Evolutionary conservation across 2,113 vertebrate genomes (phyloP).

Genomic region (Perca flavescens): DNA sequence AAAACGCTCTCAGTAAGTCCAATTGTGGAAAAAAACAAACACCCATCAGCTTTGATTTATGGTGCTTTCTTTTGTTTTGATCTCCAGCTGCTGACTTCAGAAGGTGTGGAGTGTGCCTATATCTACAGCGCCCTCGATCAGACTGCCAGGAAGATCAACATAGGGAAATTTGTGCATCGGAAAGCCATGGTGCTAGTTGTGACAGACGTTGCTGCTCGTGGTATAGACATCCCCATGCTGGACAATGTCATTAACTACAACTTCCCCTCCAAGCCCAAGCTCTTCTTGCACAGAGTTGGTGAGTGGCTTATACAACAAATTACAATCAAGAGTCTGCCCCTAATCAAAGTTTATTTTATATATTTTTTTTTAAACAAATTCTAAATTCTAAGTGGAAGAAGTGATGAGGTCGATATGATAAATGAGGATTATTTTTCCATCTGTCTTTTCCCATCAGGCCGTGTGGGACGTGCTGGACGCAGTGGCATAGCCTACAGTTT

Average conservation of each 20-base stretch:
- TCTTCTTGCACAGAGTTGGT: conserved; percentile 98
- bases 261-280: conserved; percentile 95
- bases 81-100: conserved; percentile 86
- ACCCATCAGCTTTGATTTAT: background rate
- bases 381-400: background rate
- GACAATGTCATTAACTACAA: conserved; percentile 98
- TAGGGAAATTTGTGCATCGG: conserved; percentile 91
- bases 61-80: background rate
- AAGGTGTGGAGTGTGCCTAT: conserved; percentile 91
- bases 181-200: conserved; percentile 94
- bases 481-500: conserved; percentile 91
- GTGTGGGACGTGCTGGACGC: conserved; percentile 93
- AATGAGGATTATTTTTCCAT: background rate
- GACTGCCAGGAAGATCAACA: conserved; percentile 98
- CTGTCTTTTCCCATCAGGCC: conserved; percentile 81
- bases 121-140: conserved; percentile 98
- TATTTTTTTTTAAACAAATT: background rate
- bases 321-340: too few species aligned
- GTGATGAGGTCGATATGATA: background rate
- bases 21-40: background rate
- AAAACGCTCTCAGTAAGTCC: background rate
- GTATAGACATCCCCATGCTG: conserved; percentile 96
- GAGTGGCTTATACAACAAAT: conserved; percentile 52
- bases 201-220: conserved; percentile 94
- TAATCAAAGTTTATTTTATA: background rate